phyloP scores from a whole-genome alignment of 2,797 vertebrate species.

The Moxostoma hubbsi region DNA sequence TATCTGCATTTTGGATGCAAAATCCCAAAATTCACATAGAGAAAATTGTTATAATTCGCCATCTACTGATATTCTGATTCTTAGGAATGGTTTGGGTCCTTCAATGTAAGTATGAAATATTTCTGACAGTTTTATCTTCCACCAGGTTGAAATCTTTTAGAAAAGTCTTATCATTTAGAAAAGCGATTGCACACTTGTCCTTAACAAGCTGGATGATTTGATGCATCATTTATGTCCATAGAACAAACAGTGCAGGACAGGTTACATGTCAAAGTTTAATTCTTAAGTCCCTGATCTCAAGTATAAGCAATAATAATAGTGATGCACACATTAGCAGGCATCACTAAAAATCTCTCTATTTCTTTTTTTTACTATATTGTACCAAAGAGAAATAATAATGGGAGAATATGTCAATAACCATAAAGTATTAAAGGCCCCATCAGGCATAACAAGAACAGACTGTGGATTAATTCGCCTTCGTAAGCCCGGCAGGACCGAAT shows the following conservation, averaged over 20 bases:
- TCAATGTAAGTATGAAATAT: too few relatives aligned
- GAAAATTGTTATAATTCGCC: too few relatives aligned
- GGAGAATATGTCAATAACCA: conserved; percentile 24
- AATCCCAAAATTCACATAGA: too few relatives aligned
- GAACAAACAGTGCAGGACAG: too few relatives aligned
- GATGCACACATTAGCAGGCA: background rate
- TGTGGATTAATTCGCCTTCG: conserved; percentile 34
- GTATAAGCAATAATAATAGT: background rate
- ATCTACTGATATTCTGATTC: too few relatives aligned
- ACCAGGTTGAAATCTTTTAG: too few relatives aligned
- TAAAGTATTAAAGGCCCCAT: conserved; percentile 44
- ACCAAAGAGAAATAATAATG: conserved; percentile 26
- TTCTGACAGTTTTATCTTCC: too few relatives aligned
- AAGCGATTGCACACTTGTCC: background rate
- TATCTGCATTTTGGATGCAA: too few relatives aligned
- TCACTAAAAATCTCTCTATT: background rate
- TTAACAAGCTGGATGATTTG: background rate
- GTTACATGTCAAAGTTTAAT: background rate
- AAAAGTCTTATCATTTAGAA: background rate
- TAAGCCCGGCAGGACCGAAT: conserved; percentile 14
- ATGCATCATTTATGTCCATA: too few relatives aligned
- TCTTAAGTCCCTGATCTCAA: background rate
- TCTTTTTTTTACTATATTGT: background rate
- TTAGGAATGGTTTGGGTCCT: too few relatives aligned
- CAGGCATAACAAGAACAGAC: conserved; percentile 6